A percentile compares a stretch with the other conserved stretches of the same genome.
Conservation (phyloP, 2,888 invertebrate species). For the Phalera bucephala region DNA sequence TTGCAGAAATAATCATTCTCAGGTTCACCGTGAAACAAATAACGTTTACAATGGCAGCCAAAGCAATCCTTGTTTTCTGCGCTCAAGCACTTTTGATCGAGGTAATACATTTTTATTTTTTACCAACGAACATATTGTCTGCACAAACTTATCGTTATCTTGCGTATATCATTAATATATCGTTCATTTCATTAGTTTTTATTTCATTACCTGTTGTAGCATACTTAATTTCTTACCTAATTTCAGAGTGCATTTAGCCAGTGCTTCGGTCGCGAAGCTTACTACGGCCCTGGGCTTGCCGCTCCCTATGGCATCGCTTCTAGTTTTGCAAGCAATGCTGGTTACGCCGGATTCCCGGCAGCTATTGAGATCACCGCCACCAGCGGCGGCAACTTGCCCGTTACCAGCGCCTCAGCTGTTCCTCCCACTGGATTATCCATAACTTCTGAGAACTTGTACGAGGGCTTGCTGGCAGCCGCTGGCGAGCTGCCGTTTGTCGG, state of each 20-base stretch:
- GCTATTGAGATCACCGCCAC: background rate
- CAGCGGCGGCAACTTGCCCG: slow-evolving; percentile 4
- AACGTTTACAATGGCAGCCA: slow-evolving; percentile 8
- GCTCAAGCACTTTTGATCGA: slow-evolving; percentile 19
- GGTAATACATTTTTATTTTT: too few species aligned
- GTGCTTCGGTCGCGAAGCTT: slow-evolving; percentile 5
- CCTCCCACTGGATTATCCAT: slow-evolving; percentile 40
- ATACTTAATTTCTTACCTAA: too few species aligned
- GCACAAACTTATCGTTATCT: too few species aligned
- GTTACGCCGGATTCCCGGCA: background rate
- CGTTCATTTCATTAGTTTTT: too few species aligned
- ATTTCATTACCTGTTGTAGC: too few species aligned
- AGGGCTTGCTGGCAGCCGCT: slow-evolving; percentile 37
- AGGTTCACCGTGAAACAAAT: too few species aligned
- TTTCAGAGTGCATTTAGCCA: slow-evolving; percentile 4
- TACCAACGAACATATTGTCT: too few species aligned
- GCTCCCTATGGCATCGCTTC: slow-evolving; percentile 1
- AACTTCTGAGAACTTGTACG: slow-evolving; percentile 41
- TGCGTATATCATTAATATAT: too few species aligned
- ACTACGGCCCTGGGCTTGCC: slow-evolving; percentile 1
- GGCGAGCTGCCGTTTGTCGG: slow-evolving; percentile 46
- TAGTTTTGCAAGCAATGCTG: background rate
- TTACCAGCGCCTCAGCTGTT: slow-evolving; percentile 39
- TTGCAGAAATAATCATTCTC: background rate
- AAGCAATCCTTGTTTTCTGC: slow-evolving; percentile 9